Conservation (phyloP, 2,113 vertebrate genomes). For the Chitala chitala region DNA sequence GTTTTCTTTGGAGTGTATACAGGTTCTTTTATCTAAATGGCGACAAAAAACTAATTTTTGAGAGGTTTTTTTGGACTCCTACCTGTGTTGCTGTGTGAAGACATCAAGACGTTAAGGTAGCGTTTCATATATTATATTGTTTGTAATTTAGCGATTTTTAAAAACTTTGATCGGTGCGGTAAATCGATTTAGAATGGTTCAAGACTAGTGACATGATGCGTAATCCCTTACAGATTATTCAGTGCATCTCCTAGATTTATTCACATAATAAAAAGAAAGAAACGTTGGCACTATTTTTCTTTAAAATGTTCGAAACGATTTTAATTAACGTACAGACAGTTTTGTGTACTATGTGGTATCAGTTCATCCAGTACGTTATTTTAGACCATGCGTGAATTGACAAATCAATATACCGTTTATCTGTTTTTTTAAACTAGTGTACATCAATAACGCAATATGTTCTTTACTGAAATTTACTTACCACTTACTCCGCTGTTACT, state of each 20-base stretch:
- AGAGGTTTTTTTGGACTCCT: constrained; percentile 42
- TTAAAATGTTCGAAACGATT: neutral
- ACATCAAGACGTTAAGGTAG: constrained; percentile 41
- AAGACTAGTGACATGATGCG: neutral
- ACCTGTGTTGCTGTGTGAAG: constrained; percentile 44
- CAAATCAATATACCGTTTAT: neutral
- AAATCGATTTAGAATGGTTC: neutral
- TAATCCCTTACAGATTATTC: neutral
- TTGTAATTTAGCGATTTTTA: no score
- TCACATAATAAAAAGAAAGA: neutral
- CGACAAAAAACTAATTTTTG: constrained; percentile 44
- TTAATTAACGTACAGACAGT: neutral
- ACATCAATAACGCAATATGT: no score
- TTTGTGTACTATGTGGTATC: neutral
- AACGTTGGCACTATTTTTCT: neutral
- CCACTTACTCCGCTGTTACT: neutral
- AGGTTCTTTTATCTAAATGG: constrained; percentile 46
- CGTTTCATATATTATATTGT: neutral
- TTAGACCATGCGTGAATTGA: neutral
- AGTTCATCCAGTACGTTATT: neutral
- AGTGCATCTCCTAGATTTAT: neutral
- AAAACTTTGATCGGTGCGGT: no score
- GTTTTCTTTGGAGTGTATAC: constrained; percentile 57
- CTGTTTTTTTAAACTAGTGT: constrained; percentile 4
- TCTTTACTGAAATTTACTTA: no score